phyloP scores from a whole-genome alignment of 2,797 vertebrate genomes.

The Lateolabrax maculatus region DNA sequence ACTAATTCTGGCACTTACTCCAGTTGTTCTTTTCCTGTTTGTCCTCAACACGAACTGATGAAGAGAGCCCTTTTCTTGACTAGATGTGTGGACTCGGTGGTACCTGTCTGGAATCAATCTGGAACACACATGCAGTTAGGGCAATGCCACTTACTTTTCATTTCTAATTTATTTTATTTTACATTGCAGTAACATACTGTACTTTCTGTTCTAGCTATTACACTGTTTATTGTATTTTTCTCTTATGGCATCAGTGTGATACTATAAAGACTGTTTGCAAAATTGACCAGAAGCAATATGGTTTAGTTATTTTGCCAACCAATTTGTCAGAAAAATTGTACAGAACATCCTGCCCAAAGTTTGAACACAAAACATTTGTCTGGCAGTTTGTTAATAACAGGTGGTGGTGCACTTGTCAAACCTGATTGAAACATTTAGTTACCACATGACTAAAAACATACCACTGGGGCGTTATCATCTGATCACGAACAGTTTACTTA shows the following conservation, averaged over 20 bases:
- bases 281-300: background rate
- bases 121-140: no score
- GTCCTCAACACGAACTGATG: background rate
- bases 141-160: background rate
- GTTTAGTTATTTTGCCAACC: background rate
- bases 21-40: background rate
- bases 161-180: background rate
- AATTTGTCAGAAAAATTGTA: background rate
- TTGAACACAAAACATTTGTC: background rate
- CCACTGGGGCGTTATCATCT: background rate
- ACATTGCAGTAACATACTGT: background rate
- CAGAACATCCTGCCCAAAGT: background rate
- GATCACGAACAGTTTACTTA: background rate
- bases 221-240: background rate
- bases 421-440: constrained; percentile 6
- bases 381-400: background rate
- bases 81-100: background rate
- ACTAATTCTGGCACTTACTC: background rate
- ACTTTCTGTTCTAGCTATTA: background rate
- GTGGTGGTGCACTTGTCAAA: background rate
- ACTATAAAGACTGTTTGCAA: background rate
- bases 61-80: background rate
- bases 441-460: background rate
- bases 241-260: background rate
- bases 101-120: no score